These are phyloP conservation scores for Carlito syrichta DNA, from an alignment of 2,113 vertebrate species.

Conservation along the genomic window DNA sequence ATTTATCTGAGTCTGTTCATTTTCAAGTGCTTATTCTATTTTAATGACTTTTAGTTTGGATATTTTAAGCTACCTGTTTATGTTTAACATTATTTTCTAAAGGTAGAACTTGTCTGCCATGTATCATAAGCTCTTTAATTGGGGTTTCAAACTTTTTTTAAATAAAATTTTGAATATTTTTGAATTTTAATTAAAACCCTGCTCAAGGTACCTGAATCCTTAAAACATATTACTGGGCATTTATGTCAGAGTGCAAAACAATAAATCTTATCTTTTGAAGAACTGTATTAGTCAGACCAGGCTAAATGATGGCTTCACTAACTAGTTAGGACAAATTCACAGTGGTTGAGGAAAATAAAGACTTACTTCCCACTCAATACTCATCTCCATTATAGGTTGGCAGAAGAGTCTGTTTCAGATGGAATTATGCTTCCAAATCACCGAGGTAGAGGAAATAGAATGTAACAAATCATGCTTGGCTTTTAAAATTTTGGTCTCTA, in stretches of 20 bases:
- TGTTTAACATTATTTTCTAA: slow-evolving; percentile 55
- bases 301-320: background rate
- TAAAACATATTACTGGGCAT: background rate
- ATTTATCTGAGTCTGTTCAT: slow-evolving; percentile 46
- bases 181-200: slow-evolving; percentile 9
- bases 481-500: background rate
- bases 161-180: background rate
- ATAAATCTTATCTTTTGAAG: background rate
- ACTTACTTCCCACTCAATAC: background rate
- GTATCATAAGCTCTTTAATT: slow-evolving; percentile 38
- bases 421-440: background rate
- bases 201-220: background rate
- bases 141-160: background rate
- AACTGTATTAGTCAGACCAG: background rate
- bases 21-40: slow-evolving; percentile 43
- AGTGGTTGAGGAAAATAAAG: background rate
- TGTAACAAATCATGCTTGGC: background rate
- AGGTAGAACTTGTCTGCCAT: background rate
- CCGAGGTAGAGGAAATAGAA: background rate
- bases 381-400: background rate
- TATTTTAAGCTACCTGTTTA: slow-evolving; percentile 60
- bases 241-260: background rate
- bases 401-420: background rate
- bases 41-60: slow-evolving; percentile 42
- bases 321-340: background rate